Evolutionary conservation across 2,113 vertebrate species (phyloP).

Genomic region (Procavia capensis): DNA sequence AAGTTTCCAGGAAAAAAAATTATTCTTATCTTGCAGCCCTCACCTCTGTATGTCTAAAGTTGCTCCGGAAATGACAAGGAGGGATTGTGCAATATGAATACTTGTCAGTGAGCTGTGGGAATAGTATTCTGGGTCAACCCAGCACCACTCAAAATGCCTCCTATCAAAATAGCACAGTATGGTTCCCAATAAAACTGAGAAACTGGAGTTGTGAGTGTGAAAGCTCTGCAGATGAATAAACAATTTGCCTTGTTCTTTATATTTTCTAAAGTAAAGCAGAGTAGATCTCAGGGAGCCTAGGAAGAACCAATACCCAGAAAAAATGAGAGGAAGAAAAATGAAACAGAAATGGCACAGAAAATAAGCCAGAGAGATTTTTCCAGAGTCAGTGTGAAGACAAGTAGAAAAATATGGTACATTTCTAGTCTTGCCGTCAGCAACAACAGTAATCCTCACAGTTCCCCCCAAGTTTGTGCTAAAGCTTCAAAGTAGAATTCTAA

Average conservation of each 20-base stretch:
- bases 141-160: constrained; percentile 19
- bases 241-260: constrained; percentile 29
- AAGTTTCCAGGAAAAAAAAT: background rate
- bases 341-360: background rate
- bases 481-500: constrained; percentile 42
- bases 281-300: background rate
- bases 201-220: background rate
- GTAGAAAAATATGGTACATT: constrained; percentile 31
- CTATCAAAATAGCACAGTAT: constrained; percentile 49
- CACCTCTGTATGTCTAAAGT: background rate
- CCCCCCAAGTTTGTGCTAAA: constrained; percentile 50
- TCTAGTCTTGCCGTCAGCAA: constrained; percentile 40
- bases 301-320: background rate
- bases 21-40: background rate
- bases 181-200: background rate
- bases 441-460: constrained; percentile 15
- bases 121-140: constrained; percentile 38
- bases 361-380: constrained; percentile 39
- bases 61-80: constrained; percentile 54
- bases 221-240: constrained; percentile 26
- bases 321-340: background rate
- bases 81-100: constrained; percentile 34
- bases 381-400: constrained; percentile 37
- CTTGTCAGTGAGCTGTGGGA: constrained; percentile 25
- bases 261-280: constrained; percentile 12